Base-by-base conservation (phyloP, 2,888 invertebrate genomes). In the Shargacucullia verbasci region DNA sequence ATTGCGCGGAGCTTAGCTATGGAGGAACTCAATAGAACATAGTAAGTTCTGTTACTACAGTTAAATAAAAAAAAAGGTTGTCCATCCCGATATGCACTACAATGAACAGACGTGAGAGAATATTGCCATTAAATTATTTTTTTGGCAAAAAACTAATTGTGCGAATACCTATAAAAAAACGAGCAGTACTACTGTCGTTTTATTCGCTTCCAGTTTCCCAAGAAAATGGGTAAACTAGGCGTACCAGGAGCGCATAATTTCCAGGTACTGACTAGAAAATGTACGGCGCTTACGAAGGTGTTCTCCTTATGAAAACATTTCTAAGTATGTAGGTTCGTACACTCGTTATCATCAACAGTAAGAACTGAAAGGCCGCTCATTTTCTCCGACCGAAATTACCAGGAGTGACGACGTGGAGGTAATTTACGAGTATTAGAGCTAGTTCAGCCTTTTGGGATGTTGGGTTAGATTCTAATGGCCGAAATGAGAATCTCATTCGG, bases 341-440 rank as follows among this genome's bases (percentile, higher is more conserved):
- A 53, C 37, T 60, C 58, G 37, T 74, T 56, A 71, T 47, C 49
- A 61, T 38, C 44, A 53, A 49, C 29, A 15, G 33, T 10, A 34
- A 27, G 14, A 53, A 56, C 54, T 68, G 62, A 50, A 54, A 37
- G 55, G 40, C 37, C 11, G 48, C 46, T 41, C 67, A 68, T 74
- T 71, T 71, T 55, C 41, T 39, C 11, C 49, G 6, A 54, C 59
- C 53, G 37, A 71, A 62, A 62, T 69, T 46, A 55, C 69, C 37
- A 47, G n/a, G 35, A 55, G 60, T 64, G 64, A 65, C 56, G 57
- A 68, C 43, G 39, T 64, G 57, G 47, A 56, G 55, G 58, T 65
- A 74, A 71, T 68, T 74, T 71, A 74, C 45, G 64, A 56, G 49
- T 67, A 74, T 58, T 60, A 71, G 46, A 50, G 44, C 39, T 63